Evolutionary conservation across 2,888 invertebrate species (phyloP).

Genomic region (Drymonia ruficornis): DNA sequence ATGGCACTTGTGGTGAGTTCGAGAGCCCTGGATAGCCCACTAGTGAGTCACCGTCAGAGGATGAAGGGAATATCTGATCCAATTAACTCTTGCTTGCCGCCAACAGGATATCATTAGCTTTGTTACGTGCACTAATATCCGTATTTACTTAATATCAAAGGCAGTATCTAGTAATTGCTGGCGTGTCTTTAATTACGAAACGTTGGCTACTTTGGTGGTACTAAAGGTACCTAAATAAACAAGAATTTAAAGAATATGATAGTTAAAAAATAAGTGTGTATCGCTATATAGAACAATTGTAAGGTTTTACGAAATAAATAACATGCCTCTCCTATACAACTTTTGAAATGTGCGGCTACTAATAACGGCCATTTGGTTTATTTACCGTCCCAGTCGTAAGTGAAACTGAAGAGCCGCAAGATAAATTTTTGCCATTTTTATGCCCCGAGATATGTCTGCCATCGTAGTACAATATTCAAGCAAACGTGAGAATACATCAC

Average conservation of each 20-base stretch:
- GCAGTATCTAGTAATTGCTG: no score
- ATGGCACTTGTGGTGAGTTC: slow-evolving; percentile 39
- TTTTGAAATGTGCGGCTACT: slow-evolving; percentile 12
- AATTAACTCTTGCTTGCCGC: slow-evolving; percentile 32
- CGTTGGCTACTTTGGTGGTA: no score
- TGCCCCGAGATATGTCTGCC: slow-evolving; percentile 17
- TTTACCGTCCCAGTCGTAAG: slow-evolving; percentile 35
- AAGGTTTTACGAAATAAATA: no score
- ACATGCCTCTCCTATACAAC: neutral
- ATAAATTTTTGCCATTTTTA: slow-evolving; percentile 37
- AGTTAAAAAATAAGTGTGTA: no score
- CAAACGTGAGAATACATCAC: slow-evolving; percentile 26
- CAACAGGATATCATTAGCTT: slow-evolving; percentile 7
- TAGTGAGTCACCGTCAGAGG: slow-evolving; percentile 10
- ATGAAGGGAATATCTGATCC: slow-evolving; percentile 15
- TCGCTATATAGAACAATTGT: no score
- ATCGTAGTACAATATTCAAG: slow-evolving; percentile 30
- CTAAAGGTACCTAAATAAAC: no score
- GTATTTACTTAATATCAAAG: neutral
- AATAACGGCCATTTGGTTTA: slow-evolving; percentile 47
- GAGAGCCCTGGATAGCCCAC: slow-evolving; percentile 31
- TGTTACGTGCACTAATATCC: neutral
- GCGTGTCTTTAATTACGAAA: no score
- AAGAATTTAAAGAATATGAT: no score
- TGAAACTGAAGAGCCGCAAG: slow-evolving; percentile 50